Evolutionary conservation across 2,797 vertebrate species (phyloP), one percentile per base, ranked within the genome.

Genomic region (Anguilla marmorata): DNA sequence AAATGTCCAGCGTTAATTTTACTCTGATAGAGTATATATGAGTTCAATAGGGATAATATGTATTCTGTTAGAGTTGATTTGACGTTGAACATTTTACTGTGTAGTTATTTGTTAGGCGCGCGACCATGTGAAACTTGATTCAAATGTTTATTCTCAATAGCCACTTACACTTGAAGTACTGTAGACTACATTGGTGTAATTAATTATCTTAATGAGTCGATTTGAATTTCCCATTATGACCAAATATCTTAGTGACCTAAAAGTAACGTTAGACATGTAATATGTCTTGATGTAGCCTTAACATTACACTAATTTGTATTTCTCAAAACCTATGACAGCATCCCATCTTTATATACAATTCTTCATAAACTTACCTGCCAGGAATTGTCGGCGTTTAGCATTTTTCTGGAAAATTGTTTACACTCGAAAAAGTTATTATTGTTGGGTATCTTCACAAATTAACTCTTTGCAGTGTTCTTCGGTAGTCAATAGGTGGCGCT

Each of bases 401-500:
- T 85, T 85, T 63, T 66, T 11, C 33, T 52, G 48, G 45, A 24
- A 52, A 83, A 5, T 16, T 14, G 12, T 12, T 30, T 54, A 54
- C 12, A 12, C 6, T 27, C 7, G 11, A 54, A 27, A 52, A 27
- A 84, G 52, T 27, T 0, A 21, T 8, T 48, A 3, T 66, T 21
- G 4, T 45, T 2, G 0, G 5, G 37, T 66, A 30, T 41, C 37
- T 19, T 24, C 9, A 86, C 30, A 82, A 86, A 45, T 89, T 12
- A 6, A 45, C 86, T 74, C 48, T 41, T 74, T n/a, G 58, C n/a
- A n/a, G 80, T 88, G 33, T 88, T 50, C 27, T 0, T 0, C 0
- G 1, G 1, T 3, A 0, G 0, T 90, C 94, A 88, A 93, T 90
- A 94, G 94, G 93, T 87, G 96, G 92, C 95, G 95, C 95, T 95